Evolutionary conservation across 2,797 vertebrate genomes (phyloP), one percentile per base, ranked within the genome.

Genomic region (Pogoniulus pusillus): DNA sequence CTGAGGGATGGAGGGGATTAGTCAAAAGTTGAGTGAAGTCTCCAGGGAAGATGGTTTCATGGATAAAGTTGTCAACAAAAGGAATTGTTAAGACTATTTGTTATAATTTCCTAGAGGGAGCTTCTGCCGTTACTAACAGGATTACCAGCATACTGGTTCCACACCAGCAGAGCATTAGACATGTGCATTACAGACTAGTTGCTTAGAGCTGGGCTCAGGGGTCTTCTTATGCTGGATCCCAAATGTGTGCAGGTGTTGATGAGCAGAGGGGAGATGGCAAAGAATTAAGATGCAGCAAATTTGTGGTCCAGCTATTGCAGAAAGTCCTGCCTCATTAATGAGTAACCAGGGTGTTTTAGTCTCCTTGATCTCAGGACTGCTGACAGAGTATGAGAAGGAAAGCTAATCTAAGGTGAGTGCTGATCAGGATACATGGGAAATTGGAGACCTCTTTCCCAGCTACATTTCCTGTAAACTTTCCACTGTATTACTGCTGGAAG

Each of bases 11-110:
- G 89, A 95, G 91, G 77, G 89, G 94, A 97, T 97, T 96, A 96
- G 90, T 91, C 77, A 93, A 91, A 96, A 96, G 91, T 96, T 96
- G 90, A 97, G 94, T 93, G 95, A 93, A 85, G 92, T 95, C 95
- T 97, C 94, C 83, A 85, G 90, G 95, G 93, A 97, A 96, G 90
- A 97, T 93, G 89, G 86, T 93, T 96, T 96, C 94, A 96, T 96
- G 96, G 96, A 96, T 97, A 92, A 96, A 97, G 87, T 93, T 96
- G 92, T 97, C 96, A 97, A 95, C 94, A 93, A 96, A 96, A 96
- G 91, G 92, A 96, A 96, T 96, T 96, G 94, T 95, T 84, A 94
- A 92, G 88, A 93, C 87, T 97, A 88, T 96, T 97, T 93, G 93
- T 96, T 95, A 91, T 92, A 91, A 90, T 94, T 96, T 96, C 93